Conservation (phyloP, 2,888 invertebrate species). For the Baronia brevicornis region DNA sequence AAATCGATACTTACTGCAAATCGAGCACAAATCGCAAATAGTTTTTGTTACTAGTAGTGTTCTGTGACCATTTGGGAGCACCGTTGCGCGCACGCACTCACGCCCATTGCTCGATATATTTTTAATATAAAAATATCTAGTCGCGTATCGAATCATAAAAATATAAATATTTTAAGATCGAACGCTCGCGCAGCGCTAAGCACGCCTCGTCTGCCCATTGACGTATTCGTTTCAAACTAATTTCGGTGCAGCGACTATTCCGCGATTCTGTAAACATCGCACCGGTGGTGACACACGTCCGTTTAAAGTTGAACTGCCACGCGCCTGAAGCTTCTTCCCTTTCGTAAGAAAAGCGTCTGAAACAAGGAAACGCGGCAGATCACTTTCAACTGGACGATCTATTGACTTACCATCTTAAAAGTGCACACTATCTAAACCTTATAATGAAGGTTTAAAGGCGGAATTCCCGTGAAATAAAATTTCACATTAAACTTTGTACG, state of each 20-base stretch:
- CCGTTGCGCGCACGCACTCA: constrained; percentile 43
- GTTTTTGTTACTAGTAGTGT: constrained; percentile 13
- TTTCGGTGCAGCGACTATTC: constrained; percentile 72
- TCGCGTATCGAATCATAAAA: constrained; percentile 63
- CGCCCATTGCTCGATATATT: constrained; percentile 46
- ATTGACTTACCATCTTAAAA: constrained; percentile 33
- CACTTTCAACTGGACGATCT: constrained; percentile 36
- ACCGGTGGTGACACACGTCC: constrained; percentile 47
- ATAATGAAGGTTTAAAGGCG: constrained; percentile 20
- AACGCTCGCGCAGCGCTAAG: constrained; percentile 48
- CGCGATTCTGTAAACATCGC: constrained; percentile 71
- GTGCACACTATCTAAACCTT: constrained; percentile 18
- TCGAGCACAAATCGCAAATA: constrained; percentile 22
- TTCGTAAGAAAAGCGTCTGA: constrained; percentile 23
- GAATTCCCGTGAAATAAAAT: constrained; percentile 21
- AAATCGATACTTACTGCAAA: constrained; percentile 25
- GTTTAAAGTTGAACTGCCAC: constrained; percentile 36
- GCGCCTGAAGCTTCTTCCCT: constrained; percentile 27
- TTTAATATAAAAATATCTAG: constrained; percentile 62
- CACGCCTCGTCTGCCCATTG: constrained; percentile 60
- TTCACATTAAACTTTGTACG: constrained; percentile 36
- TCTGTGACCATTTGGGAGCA: constrained; percentile 11
- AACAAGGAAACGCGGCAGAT: constrained; percentile 35
- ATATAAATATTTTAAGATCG: constrained; percentile 61
- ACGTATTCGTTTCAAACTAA: constrained; percentile 72